These are phyloP conservation scores for Bellardia bayeri DNA, from an alignment of 2,888 invertebrate genomes.

Conservation along the genomic window DNA sequence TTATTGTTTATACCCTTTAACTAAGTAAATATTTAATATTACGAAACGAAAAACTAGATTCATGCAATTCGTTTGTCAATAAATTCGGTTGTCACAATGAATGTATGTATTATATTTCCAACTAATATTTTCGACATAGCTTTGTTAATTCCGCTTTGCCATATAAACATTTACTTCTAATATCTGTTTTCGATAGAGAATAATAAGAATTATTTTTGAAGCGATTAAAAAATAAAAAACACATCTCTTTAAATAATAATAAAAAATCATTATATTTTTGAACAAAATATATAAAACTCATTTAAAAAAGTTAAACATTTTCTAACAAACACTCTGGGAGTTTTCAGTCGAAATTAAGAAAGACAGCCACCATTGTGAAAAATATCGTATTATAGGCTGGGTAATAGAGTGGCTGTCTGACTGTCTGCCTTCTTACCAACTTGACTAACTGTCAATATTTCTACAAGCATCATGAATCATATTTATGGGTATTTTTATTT, in stretches of 20 bases:
- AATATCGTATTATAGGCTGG: not conserved
- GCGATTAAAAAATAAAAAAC: constrained; percentile 23
- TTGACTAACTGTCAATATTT: constrained; percentile 17
- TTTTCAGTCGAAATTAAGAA: not conserved
- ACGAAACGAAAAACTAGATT: no score
- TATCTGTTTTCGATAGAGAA: no score
- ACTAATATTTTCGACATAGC: no score
- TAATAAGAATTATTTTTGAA: not conserved
- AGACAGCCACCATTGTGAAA: not conserved
- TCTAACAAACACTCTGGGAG: constrained; percentile 27
- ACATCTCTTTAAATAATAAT: constrained; percentile 1
- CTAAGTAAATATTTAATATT: no score
- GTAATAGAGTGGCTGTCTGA: not conserved
- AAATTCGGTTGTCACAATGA: no score
- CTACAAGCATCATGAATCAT: constrained; percentile 56
- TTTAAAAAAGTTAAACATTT: constrained; percentile 5
- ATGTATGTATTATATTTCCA: no score
- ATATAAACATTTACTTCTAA: no score
- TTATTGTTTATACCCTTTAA: not conserved
- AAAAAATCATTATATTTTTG: constrained; percentile 29
- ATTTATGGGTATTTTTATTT: constrained; percentile 54
- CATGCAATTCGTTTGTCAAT: no score
- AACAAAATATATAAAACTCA: constrained; percentile 2
- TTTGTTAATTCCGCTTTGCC: no score
- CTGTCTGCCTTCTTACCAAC: not conserved